phyloP scores from a whole-genome alignment of 2,797 vertebrate species.

The Yasuhikotakia modesta region DNA sequence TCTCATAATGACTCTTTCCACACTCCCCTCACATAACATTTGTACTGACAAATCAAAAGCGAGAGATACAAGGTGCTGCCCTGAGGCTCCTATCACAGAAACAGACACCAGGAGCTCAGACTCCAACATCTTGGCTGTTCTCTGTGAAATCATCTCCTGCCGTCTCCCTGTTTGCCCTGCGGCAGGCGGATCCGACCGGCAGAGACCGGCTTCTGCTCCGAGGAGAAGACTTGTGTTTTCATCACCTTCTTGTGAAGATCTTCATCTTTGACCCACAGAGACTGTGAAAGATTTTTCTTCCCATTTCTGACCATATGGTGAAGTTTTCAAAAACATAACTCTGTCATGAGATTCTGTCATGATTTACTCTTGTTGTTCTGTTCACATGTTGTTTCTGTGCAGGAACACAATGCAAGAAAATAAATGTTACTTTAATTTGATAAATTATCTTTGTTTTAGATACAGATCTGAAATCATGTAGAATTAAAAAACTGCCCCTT shows the following conservation, averaged over 20 bases:
- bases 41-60: background rate
- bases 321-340: background rate
- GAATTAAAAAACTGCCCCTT: too few relatives aligned
- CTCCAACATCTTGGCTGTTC: background rate
- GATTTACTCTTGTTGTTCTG: background rate
- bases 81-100: background rate
- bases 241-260: slow-evolving; percentile 69
- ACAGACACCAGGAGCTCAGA: background rate
- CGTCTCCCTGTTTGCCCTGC: background rate
- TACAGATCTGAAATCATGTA: too few relatives aligned
- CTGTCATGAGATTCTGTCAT: background rate
- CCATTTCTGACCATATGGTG: background rate
- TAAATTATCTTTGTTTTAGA: too few relatives aligned
- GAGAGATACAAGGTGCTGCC: background rate
- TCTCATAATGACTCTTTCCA: too few relatives aligned
- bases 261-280: slow-evolving; percentile 6
- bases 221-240: slow-evolving; percentile 55
- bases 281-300: slow-evolving; percentile 5
- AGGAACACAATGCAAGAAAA: background rate
- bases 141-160: background rate
- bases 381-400: background rate
- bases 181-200: background rate
- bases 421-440: background rate
- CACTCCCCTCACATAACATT: background rate
- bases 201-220: background rate